phyloP scores from a whole-genome alignment of 2,797 vertebrate genomes.

The Sebastes nivosus region DNA sequence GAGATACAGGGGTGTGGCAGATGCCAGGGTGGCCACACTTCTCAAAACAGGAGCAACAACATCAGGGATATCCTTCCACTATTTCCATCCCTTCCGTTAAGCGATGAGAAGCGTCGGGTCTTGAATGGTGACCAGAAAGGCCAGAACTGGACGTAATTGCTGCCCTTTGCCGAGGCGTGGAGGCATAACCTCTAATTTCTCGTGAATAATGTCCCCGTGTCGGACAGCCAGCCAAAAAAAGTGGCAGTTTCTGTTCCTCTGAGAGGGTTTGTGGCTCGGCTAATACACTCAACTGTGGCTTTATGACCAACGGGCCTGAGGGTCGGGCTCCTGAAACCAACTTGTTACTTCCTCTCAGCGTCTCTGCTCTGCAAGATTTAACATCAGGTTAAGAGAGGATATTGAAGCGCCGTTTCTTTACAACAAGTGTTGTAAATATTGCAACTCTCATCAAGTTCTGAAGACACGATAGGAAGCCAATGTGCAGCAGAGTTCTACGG shows the following conservation, averaged over 20 bases:
- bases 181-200: slow-evolving; percentile 80
- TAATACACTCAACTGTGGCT: slow-evolving; percentile 77
- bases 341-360: slow-evolving; percentile 44
- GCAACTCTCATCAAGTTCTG: neutral
- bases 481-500: neutral
- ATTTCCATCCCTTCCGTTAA: slow-evolving; percentile 52
- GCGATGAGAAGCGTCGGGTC: slow-evolving; percentile 53
- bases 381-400: slow-evolving; percentile 20
- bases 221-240: slow-evolving; percentile 62
- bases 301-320: slow-evolving; percentile 64
- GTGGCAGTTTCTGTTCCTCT: slow-evolving; percentile 78
- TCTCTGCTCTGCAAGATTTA: slow-evolving; percentile 19
- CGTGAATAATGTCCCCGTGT: slow-evolving; percentile 77
- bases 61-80: slow-evolving; percentile 63
- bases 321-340: slow-evolving; percentile 41
- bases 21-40: slow-evolving; percentile 26
- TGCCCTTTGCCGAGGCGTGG: slow-evolving; percentile 65
- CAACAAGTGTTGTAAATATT: slow-evolving; percentile 3
- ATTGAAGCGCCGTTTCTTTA: neutral
- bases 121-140: slow-evolving; percentile 63
- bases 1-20: slow-evolving; percentile 50
- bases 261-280: slow-evolving; percentile 70
- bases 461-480: neutral
- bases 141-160: slow-evolving; percentile 72
- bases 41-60: slow-evolving; percentile 52